Conservation (phyloP, 2,888 invertebrate species). For the Leucania comma region DNA sequence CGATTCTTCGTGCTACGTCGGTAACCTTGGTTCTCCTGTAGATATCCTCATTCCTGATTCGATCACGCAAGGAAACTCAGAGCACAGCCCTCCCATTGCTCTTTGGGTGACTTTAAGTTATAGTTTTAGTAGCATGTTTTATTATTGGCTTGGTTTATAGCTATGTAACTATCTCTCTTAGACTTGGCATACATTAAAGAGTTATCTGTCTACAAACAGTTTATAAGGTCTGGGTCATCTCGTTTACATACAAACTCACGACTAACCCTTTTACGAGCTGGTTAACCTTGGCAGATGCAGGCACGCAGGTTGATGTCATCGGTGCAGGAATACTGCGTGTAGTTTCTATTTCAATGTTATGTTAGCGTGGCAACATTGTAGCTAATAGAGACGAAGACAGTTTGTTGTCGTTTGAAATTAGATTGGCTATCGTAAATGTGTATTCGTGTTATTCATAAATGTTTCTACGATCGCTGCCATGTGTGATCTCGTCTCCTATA, state of each 20-base stretch:
- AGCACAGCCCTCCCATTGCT: no score
- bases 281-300: slow-evolving; percentile 57
- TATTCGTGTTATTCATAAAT: neutral
- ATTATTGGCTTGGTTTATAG: neutral
- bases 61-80: no score
- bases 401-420: slow-evolving; percentile 3
- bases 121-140: neutral
- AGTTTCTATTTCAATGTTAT: slow-evolving; percentile 23
- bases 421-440: slow-evolving; percentile 28
- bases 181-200: slow-evolving; percentile 22
- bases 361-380: slow-evolving; percentile 24
- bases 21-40: no score
- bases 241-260: slow-evolving; percentile 56
- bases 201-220: slow-evolving; percentile 1
- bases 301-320: slow-evolving; percentile 63
- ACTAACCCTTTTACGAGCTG: slow-evolving; percentile 59
- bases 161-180: neutral
- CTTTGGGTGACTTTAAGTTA: no score
- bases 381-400: slow-evolving; percentile 10
- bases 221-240: slow-evolving; percentile 52
- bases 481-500: neutral
- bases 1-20: no score
- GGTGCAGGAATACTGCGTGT: slow-evolving; percentile 24
- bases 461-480: slow-evolving; percentile 5
- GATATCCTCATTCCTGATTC: no score